Base-by-base conservation (phyloP, 2,113 vertebrate species). In the Hippotragus niger region DNA sequence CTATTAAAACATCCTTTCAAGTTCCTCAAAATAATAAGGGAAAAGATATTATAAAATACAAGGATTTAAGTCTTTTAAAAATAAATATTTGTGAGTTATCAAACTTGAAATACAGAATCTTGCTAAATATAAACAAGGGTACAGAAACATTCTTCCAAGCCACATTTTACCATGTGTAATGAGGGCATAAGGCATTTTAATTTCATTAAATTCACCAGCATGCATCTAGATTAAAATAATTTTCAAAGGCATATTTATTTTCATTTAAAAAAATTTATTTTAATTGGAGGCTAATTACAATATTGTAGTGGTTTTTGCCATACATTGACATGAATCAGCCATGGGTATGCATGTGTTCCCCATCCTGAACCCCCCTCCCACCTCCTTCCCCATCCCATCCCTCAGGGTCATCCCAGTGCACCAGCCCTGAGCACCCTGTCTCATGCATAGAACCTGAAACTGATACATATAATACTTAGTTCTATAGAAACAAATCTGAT, bases 41-140 rank as follows among this genome's bases (percentile, higher is more conserved):
- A 43, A 95, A 97, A 97, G 36, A 98, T 96, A 98, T 97, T 98
- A 97, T 40, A 98, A 92, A 96, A 97, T 91, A 97, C 57, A 96
- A 50, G 31, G 55, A 93, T 52, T 97, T 97, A 97, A 97, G 94
- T 53, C 93, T 98, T 93, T 88, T 95, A 90, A 97, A 97, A 98
- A 92, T 97, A 99, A 98, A 97, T 97, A 98, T 98, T 98, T 97
- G 98, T 97, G 81, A 98, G 57, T 92, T 90, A 94, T 45, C 91
- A 98, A 85, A 67, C 86, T 64, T 98, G n/a, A 98, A 98, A 98
- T 95, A 97, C 13, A 86, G 76, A 98, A 98, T 98, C 85, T 97
- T 96, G 87, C 3, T 29, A 31, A 93, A 96, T 98, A 88, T 58
- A 97, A 98, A 98, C 92, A 97, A 91, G 82, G 47, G 88, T 97